phyloP scores from a whole-genome alignment of 1,140 invertebrate genomes.

The Potamilus streckersoni region DNA sequence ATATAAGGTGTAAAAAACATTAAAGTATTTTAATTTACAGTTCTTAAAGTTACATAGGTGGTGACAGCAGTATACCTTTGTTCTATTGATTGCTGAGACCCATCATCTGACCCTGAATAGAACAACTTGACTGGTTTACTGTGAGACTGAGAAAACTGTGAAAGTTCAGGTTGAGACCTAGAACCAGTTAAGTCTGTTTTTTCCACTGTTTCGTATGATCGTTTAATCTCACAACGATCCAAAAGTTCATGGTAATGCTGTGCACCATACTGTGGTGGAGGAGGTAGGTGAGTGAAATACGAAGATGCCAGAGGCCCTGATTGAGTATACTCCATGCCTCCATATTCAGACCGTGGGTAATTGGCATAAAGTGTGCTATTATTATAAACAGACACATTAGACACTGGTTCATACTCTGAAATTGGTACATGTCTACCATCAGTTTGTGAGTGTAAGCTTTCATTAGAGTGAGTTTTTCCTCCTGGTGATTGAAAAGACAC shows the following conservation, averaged over 20 bases:
- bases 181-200: conserved; percentile 68
- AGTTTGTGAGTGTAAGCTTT: too few species aligned
- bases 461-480: not conserved
- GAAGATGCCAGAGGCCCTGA: conserved; percentile 30
- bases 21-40: not conserved
- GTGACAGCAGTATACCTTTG: not conserved
- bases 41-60: conserved; percentile 5
- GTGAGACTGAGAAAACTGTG: conserved; percentile 47
- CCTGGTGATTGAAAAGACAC: not conserved
- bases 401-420: too few species aligned
- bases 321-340: not conserved
- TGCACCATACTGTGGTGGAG: conserved; percentile 61
- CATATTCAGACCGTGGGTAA: conserved; percentile 11
- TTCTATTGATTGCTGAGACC: conserved; percentile 33
- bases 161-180: conserved; percentile 81
- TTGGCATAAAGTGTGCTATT: conserved; percentile 29
- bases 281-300: conserved; percentile 51
- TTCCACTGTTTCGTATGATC: conserved; percentile 53
- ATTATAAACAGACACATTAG: conserved; percentile 15
- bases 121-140: conserved; percentile 26
- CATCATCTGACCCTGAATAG: conserved; percentile 24
- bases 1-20: not conserved
- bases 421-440: too few species aligned
- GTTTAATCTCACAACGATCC: conserved; percentile 63
- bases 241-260: conserved; percentile 71